Conservation (phyloP, 2,113 vertebrate genomes). For the Rhinopomastus cyanomelas region DNA sequence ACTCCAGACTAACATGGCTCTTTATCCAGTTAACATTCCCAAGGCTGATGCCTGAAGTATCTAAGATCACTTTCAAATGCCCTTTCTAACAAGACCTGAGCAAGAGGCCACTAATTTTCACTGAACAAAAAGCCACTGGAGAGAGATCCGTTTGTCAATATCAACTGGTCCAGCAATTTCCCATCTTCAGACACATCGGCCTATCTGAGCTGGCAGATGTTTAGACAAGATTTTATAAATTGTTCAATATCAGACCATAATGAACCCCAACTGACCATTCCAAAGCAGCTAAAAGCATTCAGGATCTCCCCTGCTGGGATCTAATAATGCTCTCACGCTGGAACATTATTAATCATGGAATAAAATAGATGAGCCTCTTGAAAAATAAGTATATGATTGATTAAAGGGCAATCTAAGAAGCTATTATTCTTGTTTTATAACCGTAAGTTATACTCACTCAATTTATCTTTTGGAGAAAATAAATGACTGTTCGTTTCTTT, state of each 20-base stretch:
- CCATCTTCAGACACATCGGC: constrained; percentile 82
- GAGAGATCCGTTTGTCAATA: constrained; percentile 85
- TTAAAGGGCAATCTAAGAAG: constrained; percentile 89
- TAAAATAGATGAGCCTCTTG: constrained; percentile 90
- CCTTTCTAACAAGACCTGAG: constrained; percentile 84
- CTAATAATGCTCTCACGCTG: constrained; percentile 85
- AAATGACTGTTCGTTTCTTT: constrained; percentile 78
- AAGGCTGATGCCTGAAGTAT: constrained; percentile 71
- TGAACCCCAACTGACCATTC: constrained; percentile 97
- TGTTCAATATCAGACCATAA: constrained; percentile 93
- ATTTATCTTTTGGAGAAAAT: constrained; percentile 83
- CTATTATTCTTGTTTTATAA: constrained; percentile 89
- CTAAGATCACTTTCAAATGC: constrained; percentile 83
- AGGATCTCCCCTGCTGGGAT: constrained; percentile 88
- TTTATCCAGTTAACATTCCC: constrained; percentile 71
- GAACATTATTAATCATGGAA: constrained; percentile 91
- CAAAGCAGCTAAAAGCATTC: constrained; percentile 87
- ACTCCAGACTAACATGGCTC: background rate
- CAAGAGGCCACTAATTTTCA: constrained; percentile 82
- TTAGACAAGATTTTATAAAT: constrained; percentile 99
- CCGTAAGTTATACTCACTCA: constrained; percentile 84
- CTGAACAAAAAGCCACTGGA: constrained; percentile 82
- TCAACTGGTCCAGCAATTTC: constrained; percentile 87
- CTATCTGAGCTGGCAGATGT: constrained; percentile 96
- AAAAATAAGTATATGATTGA: constrained; percentile 93